These are phyloP conservation scores for Physocephala rufipes DNA, from an alignment of 2,888 invertebrate species.

Conservation along the genomic window DNA sequence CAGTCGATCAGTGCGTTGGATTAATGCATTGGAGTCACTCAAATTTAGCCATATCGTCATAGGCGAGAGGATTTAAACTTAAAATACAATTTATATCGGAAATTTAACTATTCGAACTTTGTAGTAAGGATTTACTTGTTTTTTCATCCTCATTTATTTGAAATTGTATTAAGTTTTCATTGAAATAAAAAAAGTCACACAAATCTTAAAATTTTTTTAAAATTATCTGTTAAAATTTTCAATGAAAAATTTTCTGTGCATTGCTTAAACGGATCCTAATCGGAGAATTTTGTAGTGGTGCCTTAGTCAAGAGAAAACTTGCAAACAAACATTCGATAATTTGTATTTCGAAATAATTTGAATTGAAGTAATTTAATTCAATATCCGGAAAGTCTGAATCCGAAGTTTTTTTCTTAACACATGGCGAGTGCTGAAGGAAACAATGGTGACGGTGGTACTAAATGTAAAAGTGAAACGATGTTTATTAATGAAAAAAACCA, in stretches of 20 bases:
- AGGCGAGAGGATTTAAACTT: constrained; percentile 20
- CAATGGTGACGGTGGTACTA: constrained; percentile 15
- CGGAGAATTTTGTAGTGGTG: not conserved
- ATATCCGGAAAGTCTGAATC: not conserved
- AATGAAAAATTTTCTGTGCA: not conserved
- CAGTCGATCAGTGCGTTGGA: too few species aligned
- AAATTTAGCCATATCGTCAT: too few species aligned
- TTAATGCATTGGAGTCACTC: too few species aligned
- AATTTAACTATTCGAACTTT: too few species aligned
- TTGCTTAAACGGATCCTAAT: not conserved
- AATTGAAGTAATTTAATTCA: not conserved
- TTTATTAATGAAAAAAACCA: constrained; percentile 13
- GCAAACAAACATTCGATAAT: too few species aligned
- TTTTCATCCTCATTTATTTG: too few species aligned
- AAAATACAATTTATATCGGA: too few species aligned
- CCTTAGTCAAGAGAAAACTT: too few species aligned
- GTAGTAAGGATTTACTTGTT: too few species aligned
- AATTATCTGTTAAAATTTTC: constrained; percentile 46
- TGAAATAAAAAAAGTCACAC: constrained; percentile 20
- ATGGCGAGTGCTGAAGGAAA: constrained; percentile 12
- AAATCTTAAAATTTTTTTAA: constrained; percentile 44
- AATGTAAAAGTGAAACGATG: not conserved
- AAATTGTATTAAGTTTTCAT: constrained; percentile 8
- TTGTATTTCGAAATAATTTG: not conserved
- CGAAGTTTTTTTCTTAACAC: not conserved